Base-by-base conservation (phyloP, 2,113 vertebrate genomes). In the Caracal caracal region DNA sequence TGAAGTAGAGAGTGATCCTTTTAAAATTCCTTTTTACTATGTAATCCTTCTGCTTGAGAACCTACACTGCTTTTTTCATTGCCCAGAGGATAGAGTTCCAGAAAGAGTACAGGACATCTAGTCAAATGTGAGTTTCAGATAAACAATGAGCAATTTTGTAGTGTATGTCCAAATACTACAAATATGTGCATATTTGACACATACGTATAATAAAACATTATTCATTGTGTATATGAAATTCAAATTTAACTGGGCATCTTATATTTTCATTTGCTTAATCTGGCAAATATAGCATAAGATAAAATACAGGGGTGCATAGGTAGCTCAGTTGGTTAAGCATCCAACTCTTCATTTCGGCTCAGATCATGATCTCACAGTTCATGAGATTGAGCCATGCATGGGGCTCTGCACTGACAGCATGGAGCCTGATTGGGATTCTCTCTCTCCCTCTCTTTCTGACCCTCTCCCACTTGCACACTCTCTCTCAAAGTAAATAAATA, bases 241-340 rank as follows among this genome's bases (percentile, higher is more conserved):
- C 28, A 40, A 40, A 87, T 56, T 89, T 89, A 96, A 76, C 43
- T 87, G 24, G 12, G 3, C 16, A 12, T 40, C 35, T 7, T 87
- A 40, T 49, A 28, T 95, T 94, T 93, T 84, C 51, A 73, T 84
- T 91, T 91, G 63, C 53, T 91, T 84, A 47, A 51, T 79, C 53
- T 73, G 61, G 13, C 28, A 79, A 40, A 5, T 16, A 22, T 75
- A 15, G 5, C 4, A 65, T 8, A 85, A 16, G 26, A 73, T 75
- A 51, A 80, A 85, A 93, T 81, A 30, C 17, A 78, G 20, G 56
- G 20, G 56, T 3, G 8, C 56, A 59, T 59, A 59, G 56, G 20
- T 8, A 20, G 56, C 56, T 22, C 56, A 59, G 56, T 19, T 59
- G 56, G 56, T 22, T 59, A 59, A 22, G 56, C 56, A 24, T 59